Conservation (phyloP, 2,888 invertebrate genomes). For the Hypercompe scribonia region DNA sequence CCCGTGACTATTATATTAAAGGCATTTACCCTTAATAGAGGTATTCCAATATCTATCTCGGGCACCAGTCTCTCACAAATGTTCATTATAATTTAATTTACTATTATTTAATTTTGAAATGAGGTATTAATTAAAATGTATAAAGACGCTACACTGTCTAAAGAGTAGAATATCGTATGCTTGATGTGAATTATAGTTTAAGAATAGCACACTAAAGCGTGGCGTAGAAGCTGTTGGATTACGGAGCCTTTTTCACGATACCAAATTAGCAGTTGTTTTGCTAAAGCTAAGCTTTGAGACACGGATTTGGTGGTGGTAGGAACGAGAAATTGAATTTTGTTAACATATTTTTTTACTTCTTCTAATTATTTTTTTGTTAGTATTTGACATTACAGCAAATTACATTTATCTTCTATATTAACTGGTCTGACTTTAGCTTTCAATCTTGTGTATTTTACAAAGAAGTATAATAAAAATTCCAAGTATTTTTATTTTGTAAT, state of each 20-base stretch:
- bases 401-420: background rate
- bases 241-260: background rate
- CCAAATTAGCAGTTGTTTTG: constrained; percentile 10
- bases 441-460: too few relatives aligned
- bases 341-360: background rate
- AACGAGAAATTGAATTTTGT: background rate
- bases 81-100: too few relatives aligned
- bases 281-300: constrained; percentile 6
- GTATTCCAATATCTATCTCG: too few relatives aligned
- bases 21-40: too few relatives aligned
- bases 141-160: background rate
- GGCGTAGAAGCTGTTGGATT: constrained; percentile 5
- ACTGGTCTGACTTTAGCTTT: too few relatives aligned
- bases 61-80: too few relatives aligned
- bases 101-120: too few relatives aligned
- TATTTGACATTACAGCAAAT: background rate
- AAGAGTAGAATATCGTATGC: constrained; percentile 1
- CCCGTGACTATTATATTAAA: too few relatives aligned
- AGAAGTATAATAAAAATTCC: too few relatives aligned
- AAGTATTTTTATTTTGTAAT: too few relatives aligned
- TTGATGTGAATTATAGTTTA: background rate
- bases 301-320: background rate
- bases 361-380: background rate
- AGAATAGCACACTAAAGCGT: background rate
- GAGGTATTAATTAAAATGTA: too few relatives aligned